phyloP scores from a whole-genome alignment of 2,797 vertebrate species.

The Tadarida brasiliensis region DNA sequence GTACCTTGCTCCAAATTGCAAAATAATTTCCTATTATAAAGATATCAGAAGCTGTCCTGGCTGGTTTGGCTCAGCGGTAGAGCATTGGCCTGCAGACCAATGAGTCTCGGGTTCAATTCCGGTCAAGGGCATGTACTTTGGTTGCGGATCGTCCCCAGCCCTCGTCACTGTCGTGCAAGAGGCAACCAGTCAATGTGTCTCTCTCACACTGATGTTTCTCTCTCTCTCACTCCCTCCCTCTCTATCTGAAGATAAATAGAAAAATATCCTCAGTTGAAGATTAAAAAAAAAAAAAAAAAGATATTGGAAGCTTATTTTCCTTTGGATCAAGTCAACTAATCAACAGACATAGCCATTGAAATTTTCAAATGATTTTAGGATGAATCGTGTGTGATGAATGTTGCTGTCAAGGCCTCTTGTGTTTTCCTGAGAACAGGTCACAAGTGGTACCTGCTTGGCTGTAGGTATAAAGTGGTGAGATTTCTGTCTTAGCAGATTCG shows the following conservation, averaged over 20 bases:
- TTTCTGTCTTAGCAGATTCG: neutral
- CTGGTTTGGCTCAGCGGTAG: no score
- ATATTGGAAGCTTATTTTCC: neutral
- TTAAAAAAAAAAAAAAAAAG: no score
- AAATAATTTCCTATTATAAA: neutral
- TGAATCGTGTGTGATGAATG: neutral
- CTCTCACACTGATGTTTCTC: no score
- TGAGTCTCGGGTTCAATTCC: no score
- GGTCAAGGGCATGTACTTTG: no score
- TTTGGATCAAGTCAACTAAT: neutral
- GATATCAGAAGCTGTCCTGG: neutral
- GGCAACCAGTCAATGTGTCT: no score
- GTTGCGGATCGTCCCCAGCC: no score
- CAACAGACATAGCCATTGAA: neutral
- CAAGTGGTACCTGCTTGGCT: neutral
- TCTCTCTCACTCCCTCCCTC: no score
- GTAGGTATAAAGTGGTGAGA: neutral
- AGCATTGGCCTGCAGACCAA: no score
- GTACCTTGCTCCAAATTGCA: neutral
- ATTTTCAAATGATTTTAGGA: constrained; percentile 4
- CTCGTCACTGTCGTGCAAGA: no score
- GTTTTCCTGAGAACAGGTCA: neutral
- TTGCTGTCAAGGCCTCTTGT: neutral
- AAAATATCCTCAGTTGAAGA: no score
- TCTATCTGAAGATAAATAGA: no score